These are phyloP conservation scores for Australoheros scitulus DNA, from an alignment of 2,113 vertebrate genomes.

Conservation along the genomic window DNA sequence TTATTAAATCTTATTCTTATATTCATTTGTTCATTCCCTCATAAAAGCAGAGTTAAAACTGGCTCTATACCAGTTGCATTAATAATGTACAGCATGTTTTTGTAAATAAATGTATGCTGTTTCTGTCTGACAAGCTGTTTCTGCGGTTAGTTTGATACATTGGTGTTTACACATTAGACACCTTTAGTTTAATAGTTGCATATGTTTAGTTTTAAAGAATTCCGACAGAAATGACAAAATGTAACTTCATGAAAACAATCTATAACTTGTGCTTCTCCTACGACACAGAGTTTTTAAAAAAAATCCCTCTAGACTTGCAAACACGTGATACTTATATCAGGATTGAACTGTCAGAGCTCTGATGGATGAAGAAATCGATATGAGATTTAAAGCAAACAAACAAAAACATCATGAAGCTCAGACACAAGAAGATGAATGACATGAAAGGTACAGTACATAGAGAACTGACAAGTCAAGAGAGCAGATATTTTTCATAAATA, in stretches of 20 bases:
- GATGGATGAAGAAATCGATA: background rate
- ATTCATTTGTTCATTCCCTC: background rate
- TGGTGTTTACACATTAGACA: no score
- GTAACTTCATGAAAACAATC: background rate
- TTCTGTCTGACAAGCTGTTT: background rate
- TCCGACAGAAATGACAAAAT: no score
- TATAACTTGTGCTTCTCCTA: background rate
- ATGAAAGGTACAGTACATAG: background rate
- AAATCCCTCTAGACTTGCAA: background rate
- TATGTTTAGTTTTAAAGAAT: no score
- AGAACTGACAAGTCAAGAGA: slow-evolving; percentile 8
- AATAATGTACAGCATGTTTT: background rate
- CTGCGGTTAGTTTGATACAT: no score
- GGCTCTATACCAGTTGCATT: background rate
- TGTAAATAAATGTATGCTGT: background rate
- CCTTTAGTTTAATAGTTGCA: no score
- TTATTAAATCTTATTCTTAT: background rate
- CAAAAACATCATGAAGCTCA: background rate
- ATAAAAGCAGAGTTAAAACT: background rate
- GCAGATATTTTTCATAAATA: background rate
- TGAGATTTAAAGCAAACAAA: background rate
- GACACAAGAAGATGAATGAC: background rate
- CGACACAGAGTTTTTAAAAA: background rate
- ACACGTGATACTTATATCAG: background rate
- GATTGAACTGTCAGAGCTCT: background rate